Conservation (phyloP, 2,113 vertebrate species). For the Carassius gibelio region DNA sequence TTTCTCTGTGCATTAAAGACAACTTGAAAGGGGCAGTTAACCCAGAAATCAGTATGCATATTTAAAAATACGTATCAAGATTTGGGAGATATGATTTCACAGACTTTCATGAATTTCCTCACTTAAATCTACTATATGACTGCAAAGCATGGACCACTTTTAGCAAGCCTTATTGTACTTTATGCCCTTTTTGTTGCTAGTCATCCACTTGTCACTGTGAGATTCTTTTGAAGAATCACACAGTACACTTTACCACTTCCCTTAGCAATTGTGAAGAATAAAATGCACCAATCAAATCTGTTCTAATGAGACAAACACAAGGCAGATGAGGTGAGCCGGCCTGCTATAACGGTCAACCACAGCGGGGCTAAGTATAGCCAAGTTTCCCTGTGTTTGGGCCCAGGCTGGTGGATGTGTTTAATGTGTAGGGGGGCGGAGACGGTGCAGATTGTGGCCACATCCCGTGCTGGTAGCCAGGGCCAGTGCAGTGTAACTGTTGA, state of each 20-base stretch:
- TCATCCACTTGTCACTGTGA: neutral
- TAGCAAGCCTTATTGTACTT: neutral
- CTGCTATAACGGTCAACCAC: conserved; percentile 65
- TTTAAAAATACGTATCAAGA: neutral
- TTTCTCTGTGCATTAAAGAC: neutral
- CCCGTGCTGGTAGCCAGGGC: conserved; percentile 51
- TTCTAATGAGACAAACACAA: conserved; percentile 37
- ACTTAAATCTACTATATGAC: neutral
- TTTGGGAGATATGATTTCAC: neutral
- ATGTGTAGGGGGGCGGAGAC: conserved; percentile 26
- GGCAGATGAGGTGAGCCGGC: conserved; percentile 58
- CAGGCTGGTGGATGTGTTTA: conserved; percentile 35
- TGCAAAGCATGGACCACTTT: neutral
- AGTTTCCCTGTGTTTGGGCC: conserved; percentile 28
- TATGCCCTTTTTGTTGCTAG: neutral
- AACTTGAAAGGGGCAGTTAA: neutral
- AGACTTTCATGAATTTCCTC: neutral
- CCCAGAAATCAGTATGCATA: neutral
- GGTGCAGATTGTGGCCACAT: conserved; percentile 63
- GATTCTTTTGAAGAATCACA: neutral
- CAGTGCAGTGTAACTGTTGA: conserved; percentile 62
- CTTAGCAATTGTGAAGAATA: neutral
- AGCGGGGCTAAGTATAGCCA: conserved; percentile 42
- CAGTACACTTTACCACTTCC: neutral
- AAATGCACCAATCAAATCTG: neutral